Conservation (phyloP, 1,140 invertebrate genomes). For the Potamilus streckersoni region DNA sequence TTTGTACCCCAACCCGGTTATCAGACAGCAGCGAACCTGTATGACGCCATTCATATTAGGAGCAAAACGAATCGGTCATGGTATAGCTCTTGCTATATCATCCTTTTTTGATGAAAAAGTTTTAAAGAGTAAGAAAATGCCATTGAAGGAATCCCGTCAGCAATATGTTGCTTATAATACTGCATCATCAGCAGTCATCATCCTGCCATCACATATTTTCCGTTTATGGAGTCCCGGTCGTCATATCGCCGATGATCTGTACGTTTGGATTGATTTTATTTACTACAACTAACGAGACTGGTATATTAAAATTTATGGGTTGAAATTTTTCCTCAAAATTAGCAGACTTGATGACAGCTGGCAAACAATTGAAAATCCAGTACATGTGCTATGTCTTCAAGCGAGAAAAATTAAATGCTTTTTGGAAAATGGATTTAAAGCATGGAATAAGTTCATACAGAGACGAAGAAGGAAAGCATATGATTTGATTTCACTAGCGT, state of each 20-base stretch:
- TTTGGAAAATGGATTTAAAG: conserved; percentile 38
- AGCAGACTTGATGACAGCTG: conserved; percentile 39
- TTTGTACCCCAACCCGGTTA: conserved; percentile 34
- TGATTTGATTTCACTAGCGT: background rate
- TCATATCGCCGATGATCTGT: too few relatives aligned
- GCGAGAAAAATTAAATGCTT: conserved; percentile 34
- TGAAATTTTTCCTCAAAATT: too few relatives aligned
- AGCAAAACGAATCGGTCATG: conserved; percentile 20
- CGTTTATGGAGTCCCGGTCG: conserved; percentile 43
- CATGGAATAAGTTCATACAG: conserved; percentile 36
- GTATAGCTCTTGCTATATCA: too few relatives aligned
- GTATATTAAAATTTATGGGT: conserved; percentile 51
- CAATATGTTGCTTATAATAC: conserved; percentile 46
- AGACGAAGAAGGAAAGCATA: conserved; percentile 36
- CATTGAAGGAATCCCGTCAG: conserved; percentile 46
- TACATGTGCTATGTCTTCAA: conserved; percentile 39
- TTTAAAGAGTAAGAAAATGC: conserved; percentile 40
- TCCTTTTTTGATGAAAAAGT: too few relatives aligned
- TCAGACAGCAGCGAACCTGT: conserved; percentile 40
- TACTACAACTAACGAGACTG: conserved; percentile 57
- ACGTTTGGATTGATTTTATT: conserved; percentile 39
- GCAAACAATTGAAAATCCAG: conserved; percentile 42
- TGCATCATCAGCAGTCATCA: conserved; percentile 47
- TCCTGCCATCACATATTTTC: conserved; percentile 41
- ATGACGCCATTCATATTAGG: conserved; percentile 43